A percentile compares a stretch with the other conserved stretches of the same genome.
Evolutionary conservation across 1,140 invertebrate genomes (phyloP).

Genomic region (Drosophila grimshawi): DNA sequence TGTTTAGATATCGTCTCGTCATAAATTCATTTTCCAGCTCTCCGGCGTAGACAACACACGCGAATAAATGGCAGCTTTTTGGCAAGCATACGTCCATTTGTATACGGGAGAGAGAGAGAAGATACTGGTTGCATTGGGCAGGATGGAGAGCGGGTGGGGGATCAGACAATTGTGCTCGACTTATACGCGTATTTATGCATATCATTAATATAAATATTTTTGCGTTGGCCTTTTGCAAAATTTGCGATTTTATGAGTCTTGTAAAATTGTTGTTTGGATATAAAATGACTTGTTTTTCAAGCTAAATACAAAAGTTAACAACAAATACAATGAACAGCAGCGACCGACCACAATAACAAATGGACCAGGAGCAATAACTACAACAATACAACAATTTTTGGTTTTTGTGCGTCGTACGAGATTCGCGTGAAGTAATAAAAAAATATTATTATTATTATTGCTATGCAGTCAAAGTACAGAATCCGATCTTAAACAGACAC

Average conservation of each 20-base stretch:
- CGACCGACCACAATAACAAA: background rate
- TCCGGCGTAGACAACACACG: conserved; percentile 23
- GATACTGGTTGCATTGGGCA: too few species aligned
- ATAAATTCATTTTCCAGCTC: conserved; percentile 48
- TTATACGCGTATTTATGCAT: conserved; percentile 60
- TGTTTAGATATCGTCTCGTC: conserved; percentile 69
- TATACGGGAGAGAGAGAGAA: background rate
- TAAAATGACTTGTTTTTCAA: conserved; percentile 66
- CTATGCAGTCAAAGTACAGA: conserved; percentile 2
- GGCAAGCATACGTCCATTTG: conserved; percentile 26
- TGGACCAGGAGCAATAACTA: background rate
- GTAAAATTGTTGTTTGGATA: conserved; percentile 62
- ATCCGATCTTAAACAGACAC: background rate
- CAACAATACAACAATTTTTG: conserved; percentile 3
- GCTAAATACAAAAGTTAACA: conserved; percentile 56
- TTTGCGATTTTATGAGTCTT: conserved; percentile 66
- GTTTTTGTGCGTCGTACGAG: conserved; percentile 14
- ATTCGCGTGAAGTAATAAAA: conserved; percentile 24
- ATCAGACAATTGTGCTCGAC: conserved; percentile 16
- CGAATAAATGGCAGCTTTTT: conserved; percentile 34
- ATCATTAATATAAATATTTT: conserved; percentile 77
- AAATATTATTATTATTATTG: conserved; percentile 23
- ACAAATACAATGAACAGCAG: conserved; percentile 15
- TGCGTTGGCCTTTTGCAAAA: conserved; percentile 59
- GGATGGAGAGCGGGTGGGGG: background rate